Conservation (phyloP, 2,888 invertebrate genomes). For the Lepidochitona cinerea region DNA sequence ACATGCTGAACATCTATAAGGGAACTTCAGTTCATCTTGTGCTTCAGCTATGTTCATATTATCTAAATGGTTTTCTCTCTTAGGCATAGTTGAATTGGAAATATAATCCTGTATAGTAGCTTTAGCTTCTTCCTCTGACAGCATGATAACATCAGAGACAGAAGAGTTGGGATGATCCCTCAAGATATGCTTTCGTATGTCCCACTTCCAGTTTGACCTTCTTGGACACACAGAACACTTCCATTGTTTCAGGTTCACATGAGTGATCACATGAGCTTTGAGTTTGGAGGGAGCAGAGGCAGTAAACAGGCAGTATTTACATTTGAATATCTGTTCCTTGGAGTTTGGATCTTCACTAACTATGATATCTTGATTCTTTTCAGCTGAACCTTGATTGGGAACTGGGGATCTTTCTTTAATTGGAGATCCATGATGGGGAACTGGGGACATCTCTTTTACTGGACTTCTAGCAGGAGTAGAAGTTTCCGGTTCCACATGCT, state of each 20-base stretch:
- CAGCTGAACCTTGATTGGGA: not conserved
- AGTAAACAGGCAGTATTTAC: slow-evolving; percentile 51
- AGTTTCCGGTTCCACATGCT: not conserved
- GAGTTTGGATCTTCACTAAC: not conserved
- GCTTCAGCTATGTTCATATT: not conserved
- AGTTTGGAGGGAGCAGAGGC: slow-evolving; percentile 61
- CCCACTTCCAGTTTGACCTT: slow-evolving; percentile 69
- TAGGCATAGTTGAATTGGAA: slow-evolving; percentile 45
- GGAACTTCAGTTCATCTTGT: slow-evolving; percentile 8
- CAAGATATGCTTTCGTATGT: slow-evolving; percentile 65
- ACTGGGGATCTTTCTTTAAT: not conserved
- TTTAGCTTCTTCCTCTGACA: slow-evolving; percentile 60
- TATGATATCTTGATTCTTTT: not conserved
- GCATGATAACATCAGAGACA: slow-evolving; percentile 51
- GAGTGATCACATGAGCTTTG: slow-evolving; percentile 63
- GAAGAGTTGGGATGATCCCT: slow-evolving; percentile 49
- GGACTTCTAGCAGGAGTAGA: not conserved
- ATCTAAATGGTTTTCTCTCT: slow-evolving; percentile 51
- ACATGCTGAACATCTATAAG: slow-evolving; percentile 94
- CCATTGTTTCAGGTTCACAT: slow-evolving; percentile 64
- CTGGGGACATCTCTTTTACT: not conserved
- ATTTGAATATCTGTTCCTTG: slow-evolving; percentile 29
- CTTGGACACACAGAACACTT: slow-evolving; percentile 67
- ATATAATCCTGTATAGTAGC: slow-evolving; percentile 61
- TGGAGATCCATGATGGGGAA: not conserved